These are phyloP conservation scores for Agonopterix arenella DNA, from an alignment of 2,888 invertebrate species.

Conservation along the genomic window DNA sequence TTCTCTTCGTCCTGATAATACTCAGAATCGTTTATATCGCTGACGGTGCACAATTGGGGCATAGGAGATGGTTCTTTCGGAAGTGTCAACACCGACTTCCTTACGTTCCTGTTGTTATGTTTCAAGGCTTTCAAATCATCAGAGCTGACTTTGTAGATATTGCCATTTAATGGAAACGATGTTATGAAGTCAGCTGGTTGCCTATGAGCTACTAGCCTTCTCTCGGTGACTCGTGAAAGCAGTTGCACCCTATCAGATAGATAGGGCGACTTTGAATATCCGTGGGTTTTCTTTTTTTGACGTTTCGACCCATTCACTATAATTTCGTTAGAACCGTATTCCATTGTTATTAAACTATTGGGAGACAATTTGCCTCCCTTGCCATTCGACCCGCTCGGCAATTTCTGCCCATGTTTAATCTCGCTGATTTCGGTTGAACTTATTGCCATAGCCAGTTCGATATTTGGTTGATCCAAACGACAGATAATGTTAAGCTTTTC, in stretches of 20 bases:
- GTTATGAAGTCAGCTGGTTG: conserved; percentile 34
- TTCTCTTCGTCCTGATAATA: conserved; percentile 31
- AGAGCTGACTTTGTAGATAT: conserved; percentile 58
- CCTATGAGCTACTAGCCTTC: conserved; percentile 36
- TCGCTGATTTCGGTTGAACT: no score
- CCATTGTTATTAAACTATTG: conserved; percentile 22
- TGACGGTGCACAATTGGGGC: conserved; percentile 49
- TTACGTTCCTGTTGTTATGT: conserved; percentile 36
- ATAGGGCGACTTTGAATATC: conserved; percentile 37
- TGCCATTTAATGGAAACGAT: conserved; percentile 45
- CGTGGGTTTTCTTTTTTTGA: conserved; percentile 23
- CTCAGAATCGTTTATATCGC: conserved; percentile 62
- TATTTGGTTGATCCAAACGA: no score
- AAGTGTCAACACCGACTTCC: conserved; percentile 56
- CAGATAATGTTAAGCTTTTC: no score
- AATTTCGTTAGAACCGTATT: conserved; percentile 24
- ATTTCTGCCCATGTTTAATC: no score
- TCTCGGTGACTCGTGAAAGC: conserved; percentile 42
- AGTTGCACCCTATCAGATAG: conserved; percentile 38
- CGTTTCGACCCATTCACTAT: conserved; percentile 12
- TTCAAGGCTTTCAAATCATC: conserved; percentile 46
- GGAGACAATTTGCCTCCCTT: conserved; percentile 17
- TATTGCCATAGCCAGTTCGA: no score
- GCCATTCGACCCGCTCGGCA: conserved; percentile 14
- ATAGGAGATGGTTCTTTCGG: conserved; percentile 39